Evolutionary conservation across 2,113 vertebrate genomes (phyloP).

Genomic region (Lasiurus borealis): DNA sequence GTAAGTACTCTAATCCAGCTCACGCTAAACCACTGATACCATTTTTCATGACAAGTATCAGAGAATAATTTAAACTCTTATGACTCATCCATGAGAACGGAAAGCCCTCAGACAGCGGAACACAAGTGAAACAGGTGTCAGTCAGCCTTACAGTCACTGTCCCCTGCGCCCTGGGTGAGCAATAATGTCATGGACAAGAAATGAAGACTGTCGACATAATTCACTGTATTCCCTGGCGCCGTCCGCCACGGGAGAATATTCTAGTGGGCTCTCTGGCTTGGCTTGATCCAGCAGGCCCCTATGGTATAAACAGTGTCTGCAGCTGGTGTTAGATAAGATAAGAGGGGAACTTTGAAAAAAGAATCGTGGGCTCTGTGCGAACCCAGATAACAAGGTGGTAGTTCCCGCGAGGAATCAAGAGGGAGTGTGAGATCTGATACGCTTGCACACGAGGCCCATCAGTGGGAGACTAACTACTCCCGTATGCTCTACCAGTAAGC

Average conservation of each 20-base stretch:
- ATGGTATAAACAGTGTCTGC: not conserved
- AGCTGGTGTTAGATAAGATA: not conserved
- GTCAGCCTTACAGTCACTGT: not conserved
- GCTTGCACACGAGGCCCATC: not conserved
- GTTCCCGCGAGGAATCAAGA: not conserved
- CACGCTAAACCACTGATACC: not conserved
- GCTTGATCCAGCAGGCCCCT: not conserved
- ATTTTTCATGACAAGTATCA: conserved; percentile 31
- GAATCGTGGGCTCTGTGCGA: not conserved
- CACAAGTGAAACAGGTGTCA: not conserved
- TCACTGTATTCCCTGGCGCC: not conserved
- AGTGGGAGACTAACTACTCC: not conserved
- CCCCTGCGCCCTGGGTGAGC: not conserved
- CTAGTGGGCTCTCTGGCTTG: not conserved
- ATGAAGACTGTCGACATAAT: not conserved
- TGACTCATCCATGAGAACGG: conserved; percentile 17
- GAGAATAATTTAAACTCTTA: conserved; percentile 13
- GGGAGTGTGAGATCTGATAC: not conserved
- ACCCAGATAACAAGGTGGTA: conserved; percentile 3
- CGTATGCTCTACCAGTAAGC: not conserved
- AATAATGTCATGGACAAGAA: not conserved
- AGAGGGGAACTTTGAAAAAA: not conserved
- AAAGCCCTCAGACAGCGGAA: not conserved
- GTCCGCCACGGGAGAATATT: not conserved
- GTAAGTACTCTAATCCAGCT: not conserved